Base-by-base conservation (phyloP, 2,113 vertebrate species). In the Hymenochirus boettgeri region DNA sequence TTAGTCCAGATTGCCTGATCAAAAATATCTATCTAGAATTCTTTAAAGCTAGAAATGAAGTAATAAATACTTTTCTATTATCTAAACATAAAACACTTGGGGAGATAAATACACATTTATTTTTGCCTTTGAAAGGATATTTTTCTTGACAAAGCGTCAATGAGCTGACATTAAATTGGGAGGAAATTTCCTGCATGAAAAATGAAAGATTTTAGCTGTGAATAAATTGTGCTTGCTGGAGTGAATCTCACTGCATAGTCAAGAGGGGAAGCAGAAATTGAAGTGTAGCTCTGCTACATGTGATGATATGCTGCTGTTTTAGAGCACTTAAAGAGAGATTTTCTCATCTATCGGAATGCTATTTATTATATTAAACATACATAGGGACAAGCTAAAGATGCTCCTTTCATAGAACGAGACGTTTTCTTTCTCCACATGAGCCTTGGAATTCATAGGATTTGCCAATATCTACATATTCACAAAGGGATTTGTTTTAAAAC, bases 191-290 rank as follows among this genome's bases (percentile, higher is more conserved):
- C 11, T 10, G 62, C 25, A 24, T 65, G 52, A 33, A 33, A 42
- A 65, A 57, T 50, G 39, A 23, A 57, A 57, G 26, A 57, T 57
- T 57, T 65, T 48, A 35, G 29, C 29, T 57, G 53, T 57, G 54
- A 65, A 35, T 65, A 65, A 50, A 65, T 57, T 65, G 53, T 50
- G 27, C 15, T 57, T 48, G 46, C 27, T 37, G 29, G 27, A 65
- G 42, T 57, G 62, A 57, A 57, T 57, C 52, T 46, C 13, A 25
- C 21, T 48, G 50, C 42, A 65, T 35, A 42, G 26, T 50, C 27
- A 50, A 35, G 61, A 22, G 22, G 42, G 48, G 17, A 54, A 48
- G 48, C 22, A 48, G 21, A 48, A 47, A 48, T 50, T 18, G 7
- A 8, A 57, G 27, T 57, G 39, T 46, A n/a, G 19, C 12, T 48